Evolutionary conservation across 2,797 vertebrate species (phyloP).

Genomic region (Coilia nasus): DNA sequence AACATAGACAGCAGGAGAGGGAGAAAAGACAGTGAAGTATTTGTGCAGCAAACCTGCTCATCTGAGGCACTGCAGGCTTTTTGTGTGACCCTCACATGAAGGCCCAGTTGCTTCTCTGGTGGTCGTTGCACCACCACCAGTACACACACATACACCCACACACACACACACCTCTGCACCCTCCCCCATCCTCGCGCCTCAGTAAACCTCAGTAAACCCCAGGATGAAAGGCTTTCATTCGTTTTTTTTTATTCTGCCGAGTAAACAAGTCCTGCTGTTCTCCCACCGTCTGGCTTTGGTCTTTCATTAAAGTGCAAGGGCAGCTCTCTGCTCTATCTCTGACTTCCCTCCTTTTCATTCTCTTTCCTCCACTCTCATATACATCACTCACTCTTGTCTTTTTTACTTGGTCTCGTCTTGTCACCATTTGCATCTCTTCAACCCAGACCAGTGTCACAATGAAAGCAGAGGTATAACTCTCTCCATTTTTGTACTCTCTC

Average conservation of each 20-base stretch:
- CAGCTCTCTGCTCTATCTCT: constrained; percentile 43
- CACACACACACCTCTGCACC: background rate
- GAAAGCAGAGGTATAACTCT: background rate
- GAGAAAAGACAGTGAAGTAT: background rate
- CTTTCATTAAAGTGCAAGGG: constrained; percentile 70
- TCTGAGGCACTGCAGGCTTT: background rate
- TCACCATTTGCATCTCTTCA: background rate
- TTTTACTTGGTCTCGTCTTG: background rate
- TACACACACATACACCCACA: background rate
- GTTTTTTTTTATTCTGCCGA: constrained; percentile 65
- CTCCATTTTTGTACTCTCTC: background rate
- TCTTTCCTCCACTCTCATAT: background rate
- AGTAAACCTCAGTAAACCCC: constrained; percentile 54
- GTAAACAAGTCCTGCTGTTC: constrained; percentile 71
- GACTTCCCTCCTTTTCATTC: background rate
- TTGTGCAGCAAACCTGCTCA: background rate
- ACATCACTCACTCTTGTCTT: background rate
- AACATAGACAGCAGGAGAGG: background rate
- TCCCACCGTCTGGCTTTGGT: constrained; percentile 60
- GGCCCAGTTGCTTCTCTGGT: background rate
- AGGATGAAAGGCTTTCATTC: constrained; percentile 62
- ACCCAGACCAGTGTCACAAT: background rate
- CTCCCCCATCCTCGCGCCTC: constrained; percentile 32
- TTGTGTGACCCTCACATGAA: constrained; percentile 21
- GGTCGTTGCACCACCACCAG: background rate